Evolutionary conservation across 2,797 vertebrate genomes (phyloP), one percentile per base, ranked within the genome.

Genomic region (Malacoctenus gilli): DNA sequence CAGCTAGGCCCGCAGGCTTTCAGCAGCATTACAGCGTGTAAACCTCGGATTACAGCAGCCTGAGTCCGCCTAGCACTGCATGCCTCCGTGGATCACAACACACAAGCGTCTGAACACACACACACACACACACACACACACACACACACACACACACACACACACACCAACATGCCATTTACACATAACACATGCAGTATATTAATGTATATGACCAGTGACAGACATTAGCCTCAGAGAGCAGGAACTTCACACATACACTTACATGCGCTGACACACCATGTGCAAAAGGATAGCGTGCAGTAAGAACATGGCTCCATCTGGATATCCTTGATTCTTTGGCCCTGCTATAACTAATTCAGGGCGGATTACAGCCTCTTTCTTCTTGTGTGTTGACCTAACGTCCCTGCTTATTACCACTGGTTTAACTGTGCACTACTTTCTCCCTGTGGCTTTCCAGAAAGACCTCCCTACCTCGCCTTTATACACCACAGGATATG

Each of bases 1-100:
- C 79, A 86, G 84, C 80, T 12, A 79, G 78, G 75, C 80, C 85
- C 83, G 75, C 82, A 87, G 87, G 87, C 84, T 85, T 85, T 76
- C 72, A 73, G 85, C 64, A 84, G 89, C 83, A 91, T 92, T 92
- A 92, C 91, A 89, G 81, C 82, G 53, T 91, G 91, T 93, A 92
- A 93, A 92, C 80, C 85, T 71, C 54, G 85, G 91, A 93, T 92
- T 92, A 92, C 86, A 86, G 80, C 77, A 77, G 70, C 79, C 75
- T 53, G 55, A 75, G 68, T 77, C 79, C 79, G 74, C 77, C 70
- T 69, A 36, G 68, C 76, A 71, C 82, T 79, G 75, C 76, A 75
- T 82, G 86, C 76, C 84, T 84, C 75, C 82, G 73, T 73, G 78
- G 88, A 85, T 87, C 87, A 78, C 56, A 77, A 82, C 74, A 79